Conservation (phyloP, 2,113 vertebrate species). For the Engraulis encrasicolus region DNA sequence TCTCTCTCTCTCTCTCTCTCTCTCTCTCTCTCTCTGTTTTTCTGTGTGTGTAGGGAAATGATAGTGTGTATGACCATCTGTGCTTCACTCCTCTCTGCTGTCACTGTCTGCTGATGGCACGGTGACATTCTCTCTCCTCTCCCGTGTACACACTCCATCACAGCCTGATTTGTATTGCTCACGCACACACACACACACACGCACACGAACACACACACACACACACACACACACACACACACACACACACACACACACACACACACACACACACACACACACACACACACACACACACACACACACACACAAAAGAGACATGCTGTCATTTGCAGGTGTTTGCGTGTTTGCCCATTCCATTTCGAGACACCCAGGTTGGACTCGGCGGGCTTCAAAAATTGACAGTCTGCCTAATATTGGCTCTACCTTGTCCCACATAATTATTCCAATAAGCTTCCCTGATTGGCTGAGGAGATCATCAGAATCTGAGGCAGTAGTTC, state of each 20-base stretch:
- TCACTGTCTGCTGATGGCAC: conserved; percentile 25
- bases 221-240: conserved; percentile 21
- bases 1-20: too few relatives aligned
- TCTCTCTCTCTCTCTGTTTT: too few relatives aligned
- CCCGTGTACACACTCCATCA: not conserved
- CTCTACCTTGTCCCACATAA: too few relatives aligned
- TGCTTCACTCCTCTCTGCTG: conserved; percentile 28
- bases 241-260: conserved; percentile 24
- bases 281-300: not conserved
- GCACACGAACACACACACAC: not conserved
- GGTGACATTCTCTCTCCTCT: not conserved
- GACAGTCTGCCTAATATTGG: too few relatives aligned
- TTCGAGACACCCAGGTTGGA: too few relatives aligned
- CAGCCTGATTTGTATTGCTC: not conserved
- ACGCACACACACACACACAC: too few relatives aligned
- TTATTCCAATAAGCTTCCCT: too few relatives aligned
- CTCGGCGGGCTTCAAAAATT: too few relatives aligned
- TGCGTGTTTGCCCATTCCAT: too few relatives aligned
- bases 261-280: conserved; percentile 23
- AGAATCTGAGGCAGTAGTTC: too few relatives aligned
- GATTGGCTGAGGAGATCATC: too few relatives aligned
- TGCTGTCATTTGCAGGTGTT: too few relatives aligned
- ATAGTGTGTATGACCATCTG: conserved; percentile 41
- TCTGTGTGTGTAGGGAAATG: conserved; percentile 22
- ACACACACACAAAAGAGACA: not conserved